phyloP scores from a whole-genome alignment of 2,113 vertebrate genomes.

The Prolemur simus region DNA sequence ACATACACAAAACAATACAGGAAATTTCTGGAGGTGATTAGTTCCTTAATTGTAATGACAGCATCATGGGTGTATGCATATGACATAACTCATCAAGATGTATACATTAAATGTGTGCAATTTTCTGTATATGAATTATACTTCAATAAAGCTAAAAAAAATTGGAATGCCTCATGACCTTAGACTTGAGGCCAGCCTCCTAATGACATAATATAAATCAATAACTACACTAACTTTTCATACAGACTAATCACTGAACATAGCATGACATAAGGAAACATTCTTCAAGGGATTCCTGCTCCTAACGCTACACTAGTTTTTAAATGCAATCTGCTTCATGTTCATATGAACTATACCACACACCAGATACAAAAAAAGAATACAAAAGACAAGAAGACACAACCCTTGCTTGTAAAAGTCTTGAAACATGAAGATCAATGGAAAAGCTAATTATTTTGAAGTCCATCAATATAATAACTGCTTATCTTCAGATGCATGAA shows the following conservation, averaged over 20 bases:
- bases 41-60: background rate
- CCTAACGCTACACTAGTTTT: background rate
- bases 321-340: background rate
- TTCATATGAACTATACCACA: background rate
- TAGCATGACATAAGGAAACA: background rate
- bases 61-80: background rate
- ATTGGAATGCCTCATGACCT: background rate
- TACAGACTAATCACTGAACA: background rate
- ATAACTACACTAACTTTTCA: background rate
- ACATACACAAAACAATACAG: background rate
- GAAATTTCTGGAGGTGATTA: background rate
- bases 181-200: background rate
- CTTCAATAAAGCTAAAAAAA: background rate
- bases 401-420: background rate
- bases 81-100: background rate
- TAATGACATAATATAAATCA: slow-evolving; percentile 35
- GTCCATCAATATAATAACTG: background rate
- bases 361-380: background rate
- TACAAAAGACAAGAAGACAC: background rate
- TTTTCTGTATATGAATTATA: background rate
- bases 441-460: slow-evolving; percentile 11
- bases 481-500: slow-evolving; percentile 15
- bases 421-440: background rate
- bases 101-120: background rate
- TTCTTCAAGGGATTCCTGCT: background rate